phyloP scores from a whole-genome alignment of 2,113 vertebrate species.

The Sterna hirundo region DNA sequence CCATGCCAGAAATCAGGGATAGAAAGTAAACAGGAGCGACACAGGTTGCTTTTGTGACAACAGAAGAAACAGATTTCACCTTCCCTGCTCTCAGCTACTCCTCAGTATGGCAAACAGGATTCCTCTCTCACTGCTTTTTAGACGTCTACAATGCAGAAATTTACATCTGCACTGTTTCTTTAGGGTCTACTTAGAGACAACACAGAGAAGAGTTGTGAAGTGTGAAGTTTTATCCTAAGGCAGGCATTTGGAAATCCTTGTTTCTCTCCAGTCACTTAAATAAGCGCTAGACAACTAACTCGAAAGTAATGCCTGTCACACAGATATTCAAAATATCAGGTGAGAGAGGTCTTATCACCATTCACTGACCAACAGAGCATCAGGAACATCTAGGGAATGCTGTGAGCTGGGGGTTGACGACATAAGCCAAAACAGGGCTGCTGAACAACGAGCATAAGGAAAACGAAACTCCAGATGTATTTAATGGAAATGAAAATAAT shows the following conservation, averaged over 20 bases:
- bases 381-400: not conserved
- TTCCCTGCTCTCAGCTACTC: not conserved
- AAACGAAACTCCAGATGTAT: not conserved
- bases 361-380: not conserved
- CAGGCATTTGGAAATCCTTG: not conserved
- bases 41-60: not conserved
- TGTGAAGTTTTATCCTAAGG: not conserved
- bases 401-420: not conserved
- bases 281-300: not conserved
- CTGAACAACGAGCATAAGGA: not conserved
- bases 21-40: not conserved
- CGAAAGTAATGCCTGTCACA: not conserved
- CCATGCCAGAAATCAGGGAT: not conserved
- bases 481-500: not conserved
- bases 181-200: not conserved
- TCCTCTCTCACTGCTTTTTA: not conserved
- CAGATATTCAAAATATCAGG: not conserved
- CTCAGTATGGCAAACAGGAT: not conserved
- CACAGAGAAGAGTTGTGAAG: not conserved
- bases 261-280: not conserved
- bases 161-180: not conserved
- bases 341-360: not conserved
- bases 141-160: not conserved
- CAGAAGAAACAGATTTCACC: not conserved
- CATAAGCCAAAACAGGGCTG: not conserved